Conservation (phyloP, 53 echinoderm and acorn worm species). For the Astropecten irregularis region DNA sequence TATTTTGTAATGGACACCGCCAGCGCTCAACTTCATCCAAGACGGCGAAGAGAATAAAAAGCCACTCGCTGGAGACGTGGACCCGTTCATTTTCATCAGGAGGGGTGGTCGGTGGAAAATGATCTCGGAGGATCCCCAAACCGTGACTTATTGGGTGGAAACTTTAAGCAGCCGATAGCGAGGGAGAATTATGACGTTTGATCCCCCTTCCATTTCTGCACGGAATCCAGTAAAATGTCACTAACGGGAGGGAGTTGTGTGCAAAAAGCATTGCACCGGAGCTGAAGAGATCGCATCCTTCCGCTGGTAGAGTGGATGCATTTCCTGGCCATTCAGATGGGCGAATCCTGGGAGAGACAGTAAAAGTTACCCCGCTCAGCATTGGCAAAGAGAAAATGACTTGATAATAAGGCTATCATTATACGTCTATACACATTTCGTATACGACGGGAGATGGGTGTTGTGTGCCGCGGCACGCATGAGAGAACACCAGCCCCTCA, state of each 20-base stretch:
- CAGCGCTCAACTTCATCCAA: slow-evolving; percentile 13
- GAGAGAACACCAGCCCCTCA: not conserved
- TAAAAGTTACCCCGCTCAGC: not conserved
- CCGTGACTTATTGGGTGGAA: slow-evolving; percentile 41
- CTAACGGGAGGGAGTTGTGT: slow-evolving; percentile 14
- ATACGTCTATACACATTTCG: not conserved
- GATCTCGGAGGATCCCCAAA: slow-evolving; percentile 11
- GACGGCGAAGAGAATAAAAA: not conserved
- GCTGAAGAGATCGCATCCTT: slow-evolving; percentile 52
- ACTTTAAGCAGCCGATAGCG: slow-evolving; percentile 6
- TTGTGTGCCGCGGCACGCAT: not conserved
- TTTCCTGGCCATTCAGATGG: slow-evolving; percentile 38
- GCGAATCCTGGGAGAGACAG: slow-evolving; percentile 37
- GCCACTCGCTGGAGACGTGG: not conserved
- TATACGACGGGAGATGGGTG: not conserved
- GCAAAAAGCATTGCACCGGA: slow-evolving; percentile 32
- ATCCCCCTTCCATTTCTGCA: not conserved
- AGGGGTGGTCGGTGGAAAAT: not conserved
- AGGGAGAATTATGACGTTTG: slow-evolving; percentile 4
- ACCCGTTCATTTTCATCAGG: not conserved
- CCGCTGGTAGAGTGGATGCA: slow-evolving; percentile 39
- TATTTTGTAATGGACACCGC: slow-evolving; percentile 41
- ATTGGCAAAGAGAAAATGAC: not conserved
- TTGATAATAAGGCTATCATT: slow-evolving; percentile 29
- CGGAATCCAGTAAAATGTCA: slow-evolving; percentile 19